Percentiles rank a stretch among this genome's conserved stretches.
phyloP scores from a whole-genome alignment of 1,140 invertebrate species.

The Scaptomyza graminum region DNA sequence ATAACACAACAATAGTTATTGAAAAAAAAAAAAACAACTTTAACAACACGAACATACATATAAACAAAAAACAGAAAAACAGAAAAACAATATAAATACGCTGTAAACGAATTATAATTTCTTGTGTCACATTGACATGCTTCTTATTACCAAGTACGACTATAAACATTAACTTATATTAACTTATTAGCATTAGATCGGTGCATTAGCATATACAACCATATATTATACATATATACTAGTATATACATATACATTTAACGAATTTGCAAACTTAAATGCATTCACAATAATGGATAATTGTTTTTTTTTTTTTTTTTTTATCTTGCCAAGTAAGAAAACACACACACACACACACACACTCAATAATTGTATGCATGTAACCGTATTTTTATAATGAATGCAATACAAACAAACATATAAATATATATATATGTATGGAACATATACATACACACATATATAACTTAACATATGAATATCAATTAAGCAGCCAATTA shows the following conservation, averaged over 20 bases:
- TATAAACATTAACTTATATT: constrained; percentile 17
- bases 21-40: too few relatives aligned
- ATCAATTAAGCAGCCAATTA: constrained; percentile 55
- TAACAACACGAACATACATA: constrained; percentile 8
- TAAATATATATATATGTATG: constrained; percentile 12
- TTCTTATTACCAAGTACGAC: constrained; percentile 40
- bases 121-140: constrained; percentile 73
- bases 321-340: constrained; percentile 40
- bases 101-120: constrained; percentile 64
- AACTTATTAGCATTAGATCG: constrained; percentile 31
- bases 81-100: constrained; percentile 39
- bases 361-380: constrained; percentile 24
- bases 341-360: too few relatives aligned
- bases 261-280: constrained; percentile 1
- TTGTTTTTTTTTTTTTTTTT: constrained; percentile 37
- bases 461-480: constrained; percentile 15
- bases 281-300: constrained; percentile 6
- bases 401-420: constrained; percentile 11
- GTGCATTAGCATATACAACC: constrained; percentile 20
- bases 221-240: not conserved
- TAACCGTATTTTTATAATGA: constrained; percentile 40
- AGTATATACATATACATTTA: not conserved
- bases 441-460: constrained; percentile 6
- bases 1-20: not conserved
- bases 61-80: constrained; percentile 21